Evolutionary conservation across 2,113 vertebrate species (phyloP).

Genomic region (Eurypyga helias): DNA sequence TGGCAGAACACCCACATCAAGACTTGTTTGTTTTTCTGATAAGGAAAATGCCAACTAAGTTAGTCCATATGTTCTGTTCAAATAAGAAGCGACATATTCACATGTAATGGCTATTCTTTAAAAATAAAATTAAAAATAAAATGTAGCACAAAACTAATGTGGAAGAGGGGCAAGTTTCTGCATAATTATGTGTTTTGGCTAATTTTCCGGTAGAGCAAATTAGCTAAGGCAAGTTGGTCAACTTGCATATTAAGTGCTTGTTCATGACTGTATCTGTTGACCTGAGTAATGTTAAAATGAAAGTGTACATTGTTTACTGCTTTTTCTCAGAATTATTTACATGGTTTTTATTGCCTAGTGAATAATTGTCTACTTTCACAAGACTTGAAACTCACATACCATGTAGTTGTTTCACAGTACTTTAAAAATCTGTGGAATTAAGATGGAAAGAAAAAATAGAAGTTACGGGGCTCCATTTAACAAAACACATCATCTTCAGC

Average conservation of each 20-base stretch:
- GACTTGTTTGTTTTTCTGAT: slow-evolving; percentile 83
- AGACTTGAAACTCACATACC: not conserved
- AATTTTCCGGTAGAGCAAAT: not conserved
- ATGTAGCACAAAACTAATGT: not conserved
- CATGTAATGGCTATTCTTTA: slow-evolving; percentile 67
- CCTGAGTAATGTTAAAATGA: not conserved
- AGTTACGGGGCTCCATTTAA: not conserved
- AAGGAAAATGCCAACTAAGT: slow-evolving; percentile 82
- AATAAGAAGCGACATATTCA: slow-evolving; percentile 56
- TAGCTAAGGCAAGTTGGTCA: not conserved
- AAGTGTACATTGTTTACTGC: not conserved
- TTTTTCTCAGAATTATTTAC: not conserved
- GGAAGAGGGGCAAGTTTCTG: not conserved
- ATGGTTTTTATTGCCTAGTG: not conserved
- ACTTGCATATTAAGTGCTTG: not conserved
- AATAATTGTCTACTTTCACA: not conserved
- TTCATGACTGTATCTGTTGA: not conserved
- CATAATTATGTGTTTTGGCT: not conserved
- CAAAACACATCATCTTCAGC: slow-evolving; percentile 30
- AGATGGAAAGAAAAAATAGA: not conserved
- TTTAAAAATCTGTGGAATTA: not conserved
- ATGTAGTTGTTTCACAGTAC: not conserved
- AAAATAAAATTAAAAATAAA: slow-evolving; percentile 51
- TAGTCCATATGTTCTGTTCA: slow-evolving; percentile 78
- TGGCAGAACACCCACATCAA: slow-evolving; percentile 82